These are phyloP conservation scores for Neria commutata DNA, from an alignment of 2,888 invertebrate species.

Conservation along the genomic window DNA sequence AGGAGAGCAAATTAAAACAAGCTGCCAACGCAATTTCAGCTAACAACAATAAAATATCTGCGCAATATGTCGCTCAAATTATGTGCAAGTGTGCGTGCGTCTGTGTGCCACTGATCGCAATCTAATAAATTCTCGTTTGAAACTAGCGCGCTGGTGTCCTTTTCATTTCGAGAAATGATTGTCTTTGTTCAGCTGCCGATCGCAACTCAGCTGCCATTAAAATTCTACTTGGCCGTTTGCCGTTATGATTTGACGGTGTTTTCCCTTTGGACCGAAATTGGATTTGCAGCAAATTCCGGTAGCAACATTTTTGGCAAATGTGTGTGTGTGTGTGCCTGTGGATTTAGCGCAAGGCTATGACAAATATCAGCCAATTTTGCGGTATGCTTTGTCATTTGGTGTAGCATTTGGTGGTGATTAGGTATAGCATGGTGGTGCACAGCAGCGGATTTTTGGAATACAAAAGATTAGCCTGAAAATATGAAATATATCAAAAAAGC, in stretches of 20 bases:
- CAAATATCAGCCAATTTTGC: conserved; percentile 9
- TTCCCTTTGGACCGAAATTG: conserved; percentile 39
- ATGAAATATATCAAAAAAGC: no score
- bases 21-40: no score
- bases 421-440: no score
- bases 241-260: conserved; percentile 45
- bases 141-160: conserved; percentile 39
- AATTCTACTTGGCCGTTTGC: conserved; percentile 33
- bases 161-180: conserved; percentile 30
- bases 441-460: no score
- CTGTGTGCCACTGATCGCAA: conserved; percentile 42
- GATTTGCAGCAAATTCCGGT: conserved; percentile 35
- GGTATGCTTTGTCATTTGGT: neutral
- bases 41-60: no score
- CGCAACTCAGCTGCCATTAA: conserved; percentile 18
- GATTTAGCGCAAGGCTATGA: conserved; percentile 5
- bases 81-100: neutral
- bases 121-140: conserved; percentile 47
- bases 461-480: no score
- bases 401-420: no score
- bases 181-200: conserved; percentile 50
- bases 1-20: no score
- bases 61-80: no score
- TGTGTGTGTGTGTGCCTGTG: no score
- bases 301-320: conserved; percentile 5